Conservation (phyloP, 2,888 invertebrate genomes). For the Hyposoter didymator region DNA sequence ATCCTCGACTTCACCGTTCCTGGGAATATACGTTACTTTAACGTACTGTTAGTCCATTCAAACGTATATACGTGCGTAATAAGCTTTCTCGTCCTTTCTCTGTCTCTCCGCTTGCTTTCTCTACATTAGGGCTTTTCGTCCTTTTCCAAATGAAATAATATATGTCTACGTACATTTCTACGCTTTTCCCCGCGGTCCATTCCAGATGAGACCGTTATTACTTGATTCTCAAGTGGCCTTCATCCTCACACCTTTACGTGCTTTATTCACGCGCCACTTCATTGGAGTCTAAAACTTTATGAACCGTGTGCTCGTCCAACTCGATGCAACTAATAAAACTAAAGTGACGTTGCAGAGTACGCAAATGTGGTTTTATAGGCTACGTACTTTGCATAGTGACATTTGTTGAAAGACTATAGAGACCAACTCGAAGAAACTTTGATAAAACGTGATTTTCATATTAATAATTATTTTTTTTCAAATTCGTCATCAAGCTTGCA, state of each 20-base stretch:
- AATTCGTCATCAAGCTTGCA: background rate
- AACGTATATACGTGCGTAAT: slow-evolving; percentile 7
- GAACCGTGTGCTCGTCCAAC: slow-evolving; percentile 18
- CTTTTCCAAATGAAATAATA: slow-evolving; percentile 5
- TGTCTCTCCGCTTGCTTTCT: background rate
- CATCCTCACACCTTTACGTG: slow-evolving; percentile 17
- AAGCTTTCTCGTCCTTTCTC: slow-evolving; percentile 23
- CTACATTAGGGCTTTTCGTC: background rate
- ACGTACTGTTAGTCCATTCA: background rate
- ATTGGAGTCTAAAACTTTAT: slow-evolving; percentile 45
- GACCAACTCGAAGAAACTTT: background rate
- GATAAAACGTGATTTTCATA: background rate
- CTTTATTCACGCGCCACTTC: slow-evolving; percentile 24
- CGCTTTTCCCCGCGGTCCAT: slow-evolving; percentile 46
- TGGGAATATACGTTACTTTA: slow-evolving; percentile 46
- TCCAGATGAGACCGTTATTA: slow-evolving; percentile 47
- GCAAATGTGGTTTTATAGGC: background rate
- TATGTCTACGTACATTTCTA: background rate
- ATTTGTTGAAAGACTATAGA: background rate
- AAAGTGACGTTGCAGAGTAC: too few relatives aligned
- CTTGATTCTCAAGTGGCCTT: slow-evolving; percentile 45
- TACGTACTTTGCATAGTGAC: background rate
- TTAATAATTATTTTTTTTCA: background rate
- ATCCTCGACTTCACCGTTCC: slow-evolving; percentile 51
- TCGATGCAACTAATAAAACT: slow-evolving; percentile 10